A percentile compares a stretch with the other conserved stretches of the same genome.
Conservation (phyloP, 2,113 vertebrate species). For the Hemicordylus capensis region DNA sequence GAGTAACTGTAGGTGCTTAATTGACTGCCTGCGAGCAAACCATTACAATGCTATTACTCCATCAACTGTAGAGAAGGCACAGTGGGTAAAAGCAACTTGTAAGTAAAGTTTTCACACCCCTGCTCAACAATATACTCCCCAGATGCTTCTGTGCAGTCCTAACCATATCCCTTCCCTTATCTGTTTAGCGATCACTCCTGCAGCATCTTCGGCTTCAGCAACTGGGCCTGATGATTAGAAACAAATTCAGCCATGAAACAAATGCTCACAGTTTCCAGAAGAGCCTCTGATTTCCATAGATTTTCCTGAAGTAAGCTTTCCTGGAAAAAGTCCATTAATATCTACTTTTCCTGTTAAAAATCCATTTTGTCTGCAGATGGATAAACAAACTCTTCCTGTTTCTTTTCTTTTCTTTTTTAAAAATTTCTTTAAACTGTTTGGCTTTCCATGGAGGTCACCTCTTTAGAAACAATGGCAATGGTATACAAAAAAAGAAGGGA, state of each 20-base stretch:
- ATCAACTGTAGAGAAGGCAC: conserved; percentile 54
- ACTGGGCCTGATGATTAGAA: conserved; percentile 53
- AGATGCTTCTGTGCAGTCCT: conserved; percentile 47
- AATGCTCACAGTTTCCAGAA: conserved; percentile 5
- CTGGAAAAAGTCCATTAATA: conserved; percentile 20
- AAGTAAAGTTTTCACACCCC: conserved; percentile 69
- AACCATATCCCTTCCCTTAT: conserved; percentile 31
- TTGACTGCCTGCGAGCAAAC: conserved; percentile 71
- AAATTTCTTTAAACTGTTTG: not conserved
- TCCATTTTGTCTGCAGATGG: conserved; percentile 11
- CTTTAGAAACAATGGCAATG: conserved; percentile 15
- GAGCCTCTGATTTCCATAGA: conserved; percentile 39
- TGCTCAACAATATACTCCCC: conserved; percentile 50
- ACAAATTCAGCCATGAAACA: conserved; percentile 42
- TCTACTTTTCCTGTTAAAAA: conserved; percentile 12
- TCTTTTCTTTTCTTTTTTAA: too few relatives aligned
- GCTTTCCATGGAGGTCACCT: not conserved
- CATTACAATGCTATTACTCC: conserved; percentile 62
- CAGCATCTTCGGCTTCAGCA: conserved; percentile 21
- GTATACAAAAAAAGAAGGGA: not conserved
- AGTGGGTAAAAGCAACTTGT: conserved; percentile 63
- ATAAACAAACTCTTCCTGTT: conserved; percentile 31
- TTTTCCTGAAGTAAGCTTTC: conserved; percentile 25
- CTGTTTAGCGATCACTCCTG: conserved; percentile 20
- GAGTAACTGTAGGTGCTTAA: conserved; percentile 74